Evolutionary conservation across 1,140 invertebrate genomes (phyloP), one percentile per base, ranked within the genome.

Genomic region (Zaprionus camerounensis): DNA sequence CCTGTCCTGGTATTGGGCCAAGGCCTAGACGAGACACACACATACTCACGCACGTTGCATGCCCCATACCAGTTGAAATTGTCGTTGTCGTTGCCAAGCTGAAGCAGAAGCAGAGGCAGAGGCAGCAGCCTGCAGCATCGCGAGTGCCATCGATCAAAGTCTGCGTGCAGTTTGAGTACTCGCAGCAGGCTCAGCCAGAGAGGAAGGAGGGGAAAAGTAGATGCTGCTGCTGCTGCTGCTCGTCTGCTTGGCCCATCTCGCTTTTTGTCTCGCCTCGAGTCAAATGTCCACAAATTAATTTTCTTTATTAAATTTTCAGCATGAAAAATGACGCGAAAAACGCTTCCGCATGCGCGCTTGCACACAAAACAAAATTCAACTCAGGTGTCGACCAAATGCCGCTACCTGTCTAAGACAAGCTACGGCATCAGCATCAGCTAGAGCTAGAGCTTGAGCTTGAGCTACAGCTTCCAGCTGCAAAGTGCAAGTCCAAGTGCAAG

Each of bases 271-370:
- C 81, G 84, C 85, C 85, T 90, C 85, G 79, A 90, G 85, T 90
- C 86, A 90, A 90, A 90, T 90, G 85, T 90, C 85, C 85, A 90
- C 85, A 90, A 90, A 90, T 90, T 90, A 90, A 90, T 90, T 90
- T 90, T 90, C 85, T 90, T 90, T 90, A 90, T 90, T 90, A 90
- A 90, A 90, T 90, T 90, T 90, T 90, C 86, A 91, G 85, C 85
- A 90, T 90, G 85, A 90, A 90, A 90, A 90, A 90, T 90, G 85
- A 90, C 85, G 85, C 81, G 81, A 85, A 91, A 90, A 90, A 90
- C 86, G 85, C 85, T 90, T 90, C 85, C 85, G 85, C 85, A 85
- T 90, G 86, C 76, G 85, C 83, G 81, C 51, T 64, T 59, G 71
- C 36, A n/a, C 41, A 17, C 41, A 69, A 76, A 78, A 74, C 44